Evolutionary conservation across 2,113 vertebrate genomes (phyloP).

Genomic region (Corydoras sp.): DNA sequence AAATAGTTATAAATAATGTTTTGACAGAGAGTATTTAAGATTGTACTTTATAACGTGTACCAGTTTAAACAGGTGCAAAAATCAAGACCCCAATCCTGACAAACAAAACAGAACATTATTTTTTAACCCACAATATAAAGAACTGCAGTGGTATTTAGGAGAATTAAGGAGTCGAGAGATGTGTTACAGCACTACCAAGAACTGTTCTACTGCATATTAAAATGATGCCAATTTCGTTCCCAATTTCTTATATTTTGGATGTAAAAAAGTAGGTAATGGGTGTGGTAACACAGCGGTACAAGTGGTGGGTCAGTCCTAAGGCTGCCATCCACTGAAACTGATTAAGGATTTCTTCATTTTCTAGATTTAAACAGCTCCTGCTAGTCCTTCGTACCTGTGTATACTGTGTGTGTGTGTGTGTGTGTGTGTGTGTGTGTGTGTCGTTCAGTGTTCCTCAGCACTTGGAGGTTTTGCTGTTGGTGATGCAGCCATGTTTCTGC

Average conservation of each 20-base stretch:
- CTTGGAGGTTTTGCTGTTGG: constrained; percentile 88
- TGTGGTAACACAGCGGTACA: too few species aligned
- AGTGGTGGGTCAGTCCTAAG: too few species aligned
- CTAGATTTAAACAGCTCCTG: background rate
- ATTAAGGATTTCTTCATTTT: too few species aligned
- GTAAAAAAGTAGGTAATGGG: too few species aligned
- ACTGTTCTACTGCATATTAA: too few species aligned
- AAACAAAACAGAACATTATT: background rate
- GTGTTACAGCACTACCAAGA: too few species aligned
- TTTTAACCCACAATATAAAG: background rate
- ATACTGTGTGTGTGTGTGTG: background rate
- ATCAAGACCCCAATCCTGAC: background rate
- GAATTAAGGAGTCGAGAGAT: too few species aligned
- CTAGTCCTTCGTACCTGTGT: background rate
- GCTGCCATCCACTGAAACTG: too few species aligned
- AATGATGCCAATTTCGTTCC: too few species aligned
- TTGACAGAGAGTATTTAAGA: background rate
- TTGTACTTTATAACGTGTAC: constrained; percentile 7
- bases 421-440: background rate
- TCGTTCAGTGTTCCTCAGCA: constrained; percentile 45
- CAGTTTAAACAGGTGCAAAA: constrained; percentile 20
- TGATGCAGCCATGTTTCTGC: constrained; percentile 94
- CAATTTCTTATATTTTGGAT: too few species aligned
- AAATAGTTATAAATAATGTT: constrained; percentile 25
- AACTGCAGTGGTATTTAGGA: background rate